Percentiles rank a stretch among this genome's conserved stretches.
These are phyloP conservation scores for Salvator merianae DNA, from an alignment of 2,113 vertebrate genomes.

Conservation along the genomic window DNA sequence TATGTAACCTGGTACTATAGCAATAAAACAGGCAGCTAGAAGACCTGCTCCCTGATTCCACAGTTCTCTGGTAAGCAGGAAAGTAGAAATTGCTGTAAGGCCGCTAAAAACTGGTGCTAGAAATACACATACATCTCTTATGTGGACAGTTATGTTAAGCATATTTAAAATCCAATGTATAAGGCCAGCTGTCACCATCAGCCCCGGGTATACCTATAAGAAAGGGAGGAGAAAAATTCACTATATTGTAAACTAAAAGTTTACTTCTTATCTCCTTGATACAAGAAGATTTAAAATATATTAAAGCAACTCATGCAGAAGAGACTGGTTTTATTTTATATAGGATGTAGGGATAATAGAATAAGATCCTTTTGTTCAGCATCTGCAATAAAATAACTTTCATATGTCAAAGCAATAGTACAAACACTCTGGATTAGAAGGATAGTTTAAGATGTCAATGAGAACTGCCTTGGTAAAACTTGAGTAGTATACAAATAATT, in stretches of 20 bases:
- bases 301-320: not conserved
- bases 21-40: conserved; percentile 98
- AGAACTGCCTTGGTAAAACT: not conserved
- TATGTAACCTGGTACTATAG: conserved; percentile 98
- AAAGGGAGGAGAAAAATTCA: conserved; percentile 8
- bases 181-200: conserved; percentile 98
- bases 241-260: not conserved
- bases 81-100: conserved; percentile 97
- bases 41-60: conserved; percentile 98
- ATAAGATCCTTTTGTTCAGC: not conserved
- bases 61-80: conserved; percentile 95
- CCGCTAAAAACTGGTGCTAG: conserved; percentile 98
- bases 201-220: conserved; percentile 93
- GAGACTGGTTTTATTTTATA: not conserved
- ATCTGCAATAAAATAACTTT: not conserved
- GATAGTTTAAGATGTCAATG: not conserved
- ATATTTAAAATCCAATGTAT: conserved; percentile 98
- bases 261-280: not conserved
- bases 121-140: conserved; percentile 97
- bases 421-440: not conserved
- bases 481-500: not conserved
- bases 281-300: conserved; percentile 7
- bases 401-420: not conserved
- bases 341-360: not conserved
- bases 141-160: conserved; percentile 95